phyloP scores from a whole-genome alignment of 2,888 invertebrate species.

The Pharmacophagus antenor region DNA sequence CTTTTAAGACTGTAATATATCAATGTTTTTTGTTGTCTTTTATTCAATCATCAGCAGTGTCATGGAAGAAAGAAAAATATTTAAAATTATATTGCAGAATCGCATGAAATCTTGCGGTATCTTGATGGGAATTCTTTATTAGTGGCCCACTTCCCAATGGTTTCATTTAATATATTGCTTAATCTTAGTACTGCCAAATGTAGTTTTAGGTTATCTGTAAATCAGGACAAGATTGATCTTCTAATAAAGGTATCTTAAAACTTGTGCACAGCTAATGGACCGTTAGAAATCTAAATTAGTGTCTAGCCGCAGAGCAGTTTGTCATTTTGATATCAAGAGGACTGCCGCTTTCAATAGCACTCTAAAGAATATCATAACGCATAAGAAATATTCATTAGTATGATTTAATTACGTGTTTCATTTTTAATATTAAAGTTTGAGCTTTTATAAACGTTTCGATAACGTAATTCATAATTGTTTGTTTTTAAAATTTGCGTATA shows the following conservation, averaged over 20 bases:
- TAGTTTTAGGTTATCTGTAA: slow-evolving; percentile 44
- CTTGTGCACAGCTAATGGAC: slow-evolving; percentile 6
- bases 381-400: not conserved
- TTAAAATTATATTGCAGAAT: no score
- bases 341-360: not conserved
- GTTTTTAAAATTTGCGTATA: no score
- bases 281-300: slow-evolving; percentile 5
- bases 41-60: not conserved
- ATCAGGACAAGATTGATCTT: slow-evolving; percentile 48
- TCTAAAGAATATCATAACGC: not conserved
- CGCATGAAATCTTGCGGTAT: no score
- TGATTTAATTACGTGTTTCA: no score
- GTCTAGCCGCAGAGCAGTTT: slow-evolving; percentile 3
- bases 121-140: not conserved
- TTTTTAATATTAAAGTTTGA: no score
- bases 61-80: no score
- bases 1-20: not conserved
- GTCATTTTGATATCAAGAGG: slow-evolving; percentile 4
- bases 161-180: slow-evolving; percentile 57
- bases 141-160: slow-evolving; percentile 52
- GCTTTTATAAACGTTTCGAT: no score
- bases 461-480: no score
- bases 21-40: not conserved
- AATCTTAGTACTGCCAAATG: slow-evolving; percentile 56
- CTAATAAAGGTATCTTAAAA: slow-evolving; percentile 12